Base-by-base conservation (phyloP, 2,888 invertebrate genomes). In the Hecatera dysodea region DNA sequence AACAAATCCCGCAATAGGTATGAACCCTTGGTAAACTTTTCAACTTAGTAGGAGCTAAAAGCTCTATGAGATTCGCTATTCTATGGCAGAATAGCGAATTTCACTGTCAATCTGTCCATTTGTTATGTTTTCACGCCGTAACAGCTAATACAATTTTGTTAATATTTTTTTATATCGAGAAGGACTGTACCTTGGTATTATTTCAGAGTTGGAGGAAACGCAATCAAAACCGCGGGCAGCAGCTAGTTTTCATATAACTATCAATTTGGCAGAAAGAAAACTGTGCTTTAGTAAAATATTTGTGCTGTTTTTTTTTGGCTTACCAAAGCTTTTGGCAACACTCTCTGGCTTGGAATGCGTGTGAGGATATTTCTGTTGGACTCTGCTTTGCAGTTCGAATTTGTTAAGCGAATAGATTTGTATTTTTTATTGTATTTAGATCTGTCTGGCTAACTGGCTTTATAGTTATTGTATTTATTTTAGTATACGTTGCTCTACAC, bases 321-420 rank as follows among this genome's bases (percentile, higher is more conserved):
- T 57, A 78, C 56, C 27, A 57, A 52, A 33, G 72, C 46, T 78
- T 78, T 75, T 75, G 74, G 74, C 74, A 72, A 52, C 24, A 6
- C 11, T 33, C 12, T 62, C 39, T 71, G 46, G 61, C 56, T 78
- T 15, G 17, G n/a, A 44, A 72, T 57, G 62, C 19, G 39, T 62
- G 50, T 3, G 44, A 57, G 44, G 56, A 56, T 52, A 33, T 71
- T 50, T 57, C 50, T 36, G 55, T 65, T 61, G 27, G 60, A 22
- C 12, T 19, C 6, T 56, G 3, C 24, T 27, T 22, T 57, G 44
- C 15, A 52, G 22, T 71, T 57, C 52, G 50, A 71, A 61, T 50
- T 71, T 71, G 44, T 61, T 39, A 39, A 56, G 17, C 12, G 36
- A 75, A 75, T 27, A 56, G 12, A 56, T 39, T 64, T 56, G 11